Conservation (phyloP, 1,140 invertebrate genomes). For the Apocrypta bakeri region DNA sequence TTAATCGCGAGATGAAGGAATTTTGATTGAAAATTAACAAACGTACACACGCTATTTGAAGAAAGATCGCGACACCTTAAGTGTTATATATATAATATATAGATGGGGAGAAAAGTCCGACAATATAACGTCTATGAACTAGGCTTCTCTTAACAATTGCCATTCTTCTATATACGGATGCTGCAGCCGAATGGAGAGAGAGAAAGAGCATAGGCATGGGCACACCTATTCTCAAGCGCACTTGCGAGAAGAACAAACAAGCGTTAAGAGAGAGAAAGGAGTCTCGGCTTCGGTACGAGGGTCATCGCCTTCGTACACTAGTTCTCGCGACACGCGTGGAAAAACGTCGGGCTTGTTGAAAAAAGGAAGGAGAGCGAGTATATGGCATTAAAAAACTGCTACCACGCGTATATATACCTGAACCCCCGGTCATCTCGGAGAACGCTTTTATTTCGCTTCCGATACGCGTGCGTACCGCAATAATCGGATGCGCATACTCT, state of each 20-base stretch:
- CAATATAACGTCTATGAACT: no score
- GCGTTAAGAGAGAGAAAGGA: not conserved
- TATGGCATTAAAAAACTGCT: constrained; percentile 41
- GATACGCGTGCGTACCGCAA: constrained; percentile 39
- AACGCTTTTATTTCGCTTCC: not conserved
- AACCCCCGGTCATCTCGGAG: not conserved
- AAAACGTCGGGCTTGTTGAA: constrained; percentile 37
- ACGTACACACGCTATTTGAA: no score
- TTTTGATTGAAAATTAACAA: not conserved
- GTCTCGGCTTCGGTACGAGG: constrained; percentile 34
- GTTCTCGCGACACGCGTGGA: constrained; percentile 43
- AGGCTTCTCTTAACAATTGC: not conserved
- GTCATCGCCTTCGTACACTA: constrained; percentile 58
- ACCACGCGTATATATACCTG: not conserved
- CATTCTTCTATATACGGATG: not conserved
- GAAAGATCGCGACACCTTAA: no score
- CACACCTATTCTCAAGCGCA: not conserved
- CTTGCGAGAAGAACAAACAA: not conserved
- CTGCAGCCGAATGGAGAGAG: not conserved
- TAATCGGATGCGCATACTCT: constrained; percentile 49
- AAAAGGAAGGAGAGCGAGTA: constrained; percentile 44
- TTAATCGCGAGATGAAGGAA: not conserved
- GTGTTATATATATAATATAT: no score
- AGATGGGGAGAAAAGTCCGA: no score
- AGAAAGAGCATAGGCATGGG: no score